A percentile compares a stretch with the other conserved stretches of the same genome.
Conservation (phyloP, 2,113 vertebrate genomes). For the Rhynchomys soricoides region DNA sequence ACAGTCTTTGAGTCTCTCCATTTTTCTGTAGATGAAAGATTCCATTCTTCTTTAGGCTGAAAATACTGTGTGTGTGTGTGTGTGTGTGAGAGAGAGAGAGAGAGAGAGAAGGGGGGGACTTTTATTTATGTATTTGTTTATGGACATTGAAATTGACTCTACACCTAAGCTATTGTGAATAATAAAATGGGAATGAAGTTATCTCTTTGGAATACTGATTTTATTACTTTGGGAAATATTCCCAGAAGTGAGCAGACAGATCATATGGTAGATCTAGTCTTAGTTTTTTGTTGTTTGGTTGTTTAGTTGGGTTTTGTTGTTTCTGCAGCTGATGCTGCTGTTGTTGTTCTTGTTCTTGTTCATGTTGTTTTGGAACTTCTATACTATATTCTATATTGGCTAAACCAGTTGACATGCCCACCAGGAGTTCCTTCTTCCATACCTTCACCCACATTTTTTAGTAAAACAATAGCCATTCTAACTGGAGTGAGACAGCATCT, state of each 20-base stretch:
- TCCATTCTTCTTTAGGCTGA: not conserved
- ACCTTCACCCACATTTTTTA: not conserved
- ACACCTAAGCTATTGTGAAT: not conserved
- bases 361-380: not conserved
- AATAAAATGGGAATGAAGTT: not conserved
- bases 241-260: not conserved
- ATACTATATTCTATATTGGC: not conserved
- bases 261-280: not conserved
- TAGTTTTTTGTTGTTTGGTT: not conserved
- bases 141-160: not conserved
- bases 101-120: too few species aligned
- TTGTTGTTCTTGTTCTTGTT: not conserved
- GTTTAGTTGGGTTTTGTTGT: not conserved
- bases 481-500: not conserved
- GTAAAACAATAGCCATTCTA: not conserved
- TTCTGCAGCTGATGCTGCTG: not conserved
- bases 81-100: too few species aligned
- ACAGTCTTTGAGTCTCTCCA: not conserved
- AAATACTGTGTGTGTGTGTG: not conserved
- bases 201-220: not conserved
- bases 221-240: not conserved
- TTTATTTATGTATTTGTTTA: not conserved
- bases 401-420: not conserved
- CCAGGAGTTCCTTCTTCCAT: not conserved
- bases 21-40: not conserved